Conservation (phyloP, 2,113 vertebrate genomes). For the Symphodus melops region DNA sequence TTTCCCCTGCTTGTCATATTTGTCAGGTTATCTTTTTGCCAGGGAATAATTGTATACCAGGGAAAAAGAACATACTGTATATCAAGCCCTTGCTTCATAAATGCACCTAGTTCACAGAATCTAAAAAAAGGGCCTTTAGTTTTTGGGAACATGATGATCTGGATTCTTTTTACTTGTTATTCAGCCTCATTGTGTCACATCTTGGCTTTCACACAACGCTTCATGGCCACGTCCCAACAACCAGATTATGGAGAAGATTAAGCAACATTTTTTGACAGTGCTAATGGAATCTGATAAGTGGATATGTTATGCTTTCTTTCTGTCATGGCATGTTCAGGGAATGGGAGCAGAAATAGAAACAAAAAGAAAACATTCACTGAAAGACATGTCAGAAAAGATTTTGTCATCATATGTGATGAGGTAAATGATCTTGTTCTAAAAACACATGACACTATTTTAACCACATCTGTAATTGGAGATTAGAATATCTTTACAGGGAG, state of each 20-base stretch:
- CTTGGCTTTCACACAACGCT: constrained; percentile 58
- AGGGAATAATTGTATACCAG: not conserved
- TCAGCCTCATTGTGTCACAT: constrained; percentile 55
- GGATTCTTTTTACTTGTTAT: constrained; percentile 41
- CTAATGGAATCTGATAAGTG: constrained; percentile 69
- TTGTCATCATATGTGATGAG: constrained; percentile 4
- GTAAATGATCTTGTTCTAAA: constrained; percentile 18
- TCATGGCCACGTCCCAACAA: constrained; percentile 58
- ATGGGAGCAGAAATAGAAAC: constrained; percentile 44
- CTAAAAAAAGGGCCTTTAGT: constrained; percentile 39
- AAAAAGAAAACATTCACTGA: constrained; percentile 28
- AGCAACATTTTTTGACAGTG: constrained; percentile 57
- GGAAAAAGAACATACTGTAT: constrained; percentile 30
- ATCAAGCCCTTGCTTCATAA: constrained; percentile 21
- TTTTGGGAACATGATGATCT: constrained; percentile 63
- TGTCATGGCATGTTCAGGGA: constrained; percentile 36
- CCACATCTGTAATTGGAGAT: not conserved
- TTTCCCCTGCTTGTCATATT: constrained; percentile 13
- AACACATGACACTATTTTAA: not conserved
- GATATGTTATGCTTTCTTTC: constrained; percentile 60
- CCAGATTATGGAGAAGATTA: constrained; percentile 70
- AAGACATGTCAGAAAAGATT: not conserved
- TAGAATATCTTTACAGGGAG: not conserved
- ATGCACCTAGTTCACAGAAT: constrained; percentile 35
- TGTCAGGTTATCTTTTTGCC: constrained; percentile 15